Base-by-base conservation (phyloP, 2,888 invertebrate genomes). In the Germaria angustata region DNA sequence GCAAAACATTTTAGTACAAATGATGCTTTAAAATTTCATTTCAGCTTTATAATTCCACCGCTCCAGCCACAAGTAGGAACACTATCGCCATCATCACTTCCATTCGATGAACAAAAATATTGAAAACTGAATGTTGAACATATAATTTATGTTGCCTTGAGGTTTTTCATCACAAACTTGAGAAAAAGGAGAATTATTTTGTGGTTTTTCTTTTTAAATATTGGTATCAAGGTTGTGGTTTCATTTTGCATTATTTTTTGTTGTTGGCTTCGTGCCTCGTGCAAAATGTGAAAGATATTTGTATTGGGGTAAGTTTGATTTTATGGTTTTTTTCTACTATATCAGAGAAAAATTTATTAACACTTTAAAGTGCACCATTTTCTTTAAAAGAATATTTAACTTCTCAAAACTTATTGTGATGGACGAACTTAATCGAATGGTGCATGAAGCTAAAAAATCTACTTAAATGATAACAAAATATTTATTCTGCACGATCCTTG, bases 1-100 rank as follows among this genome's bases (percentile, higher is more conserved):
- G 80, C 80, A 69, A 57, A 75, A 75, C 46, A 80, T 71, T 80
- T 75, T 75, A 75, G 80, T 75, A 69, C 65, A 80, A 80, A 80
- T 80, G 63, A 71, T 75, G 75, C 65, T 51, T 80, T 75, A 63
- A 66, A 75, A 75, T 80, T 57, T 66, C 53, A 41, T 41, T 71
- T 49, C 49, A 57, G 24, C 36, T 9, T 39, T 68, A 53, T 39
- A 20, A n/a, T 51, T 41, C 9, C 6, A 44, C 15, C 17, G 11
- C 13, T 75, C 20, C 34, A 17, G 32, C 44, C 49, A 8, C 39
- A n/a, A 61, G n/a, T 49, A 61, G n/a, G 24, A n/a, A 1, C 36
- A 36, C 24, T 8, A 22, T 22, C 49, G 39, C 57, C 76, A 59
- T 53, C 65, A 65, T 63, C 59, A 76, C 53, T 53, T 68, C 17